A percentile compares a stretch with the other conserved stretches of the same genome.
These are phyloP conservation scores for Drosophila chauvacae DNA, from an alignment of 1,140 invertebrate species.

Conservation along the genomic window DNA sequence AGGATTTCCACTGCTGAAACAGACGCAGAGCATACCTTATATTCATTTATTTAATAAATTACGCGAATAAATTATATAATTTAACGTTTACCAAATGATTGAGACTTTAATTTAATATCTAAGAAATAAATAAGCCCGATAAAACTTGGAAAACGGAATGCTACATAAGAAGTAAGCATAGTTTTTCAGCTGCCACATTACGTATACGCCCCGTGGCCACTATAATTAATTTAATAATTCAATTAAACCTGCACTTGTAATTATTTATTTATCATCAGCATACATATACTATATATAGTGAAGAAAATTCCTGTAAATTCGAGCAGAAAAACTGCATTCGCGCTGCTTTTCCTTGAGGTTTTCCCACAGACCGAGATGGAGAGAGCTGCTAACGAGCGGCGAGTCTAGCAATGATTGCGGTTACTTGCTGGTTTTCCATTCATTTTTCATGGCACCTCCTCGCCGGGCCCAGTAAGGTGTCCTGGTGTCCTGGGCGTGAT, in stretches of 20 bases:
- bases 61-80: no score
- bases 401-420: slow-evolving; percentile 78
- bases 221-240: not conserved
- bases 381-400: slow-evolving; percentile 67
- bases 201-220: not conserved
- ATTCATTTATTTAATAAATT: not conserved
- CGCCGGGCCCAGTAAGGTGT: slow-evolving; percentile 36
- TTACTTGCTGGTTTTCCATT: slow-evolving; percentile 79
- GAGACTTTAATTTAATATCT: no score
- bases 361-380: not conserved
- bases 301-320: not conserved
- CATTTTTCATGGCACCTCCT: slow-evolving; percentile 73
- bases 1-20: not conserved
- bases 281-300: not conserved
- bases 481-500: slow-evolving; percentile 1
- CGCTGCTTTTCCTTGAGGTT: slow-evolving; percentile 36
- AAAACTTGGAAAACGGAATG: fast-evolving
- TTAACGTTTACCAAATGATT: no score
- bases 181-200: not conserved
- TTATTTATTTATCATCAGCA: not conserved
- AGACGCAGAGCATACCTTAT: not conserved
- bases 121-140: not conserved
- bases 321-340: slow-evolving; percentile 12
- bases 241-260: not conserved
- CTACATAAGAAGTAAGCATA: not conserved